Evolutionary conservation across 2,113 vertebrate species (phyloP), one percentile per base, ranked within the genome.

Genomic region (Oreochromis tanganicae): DNA sequence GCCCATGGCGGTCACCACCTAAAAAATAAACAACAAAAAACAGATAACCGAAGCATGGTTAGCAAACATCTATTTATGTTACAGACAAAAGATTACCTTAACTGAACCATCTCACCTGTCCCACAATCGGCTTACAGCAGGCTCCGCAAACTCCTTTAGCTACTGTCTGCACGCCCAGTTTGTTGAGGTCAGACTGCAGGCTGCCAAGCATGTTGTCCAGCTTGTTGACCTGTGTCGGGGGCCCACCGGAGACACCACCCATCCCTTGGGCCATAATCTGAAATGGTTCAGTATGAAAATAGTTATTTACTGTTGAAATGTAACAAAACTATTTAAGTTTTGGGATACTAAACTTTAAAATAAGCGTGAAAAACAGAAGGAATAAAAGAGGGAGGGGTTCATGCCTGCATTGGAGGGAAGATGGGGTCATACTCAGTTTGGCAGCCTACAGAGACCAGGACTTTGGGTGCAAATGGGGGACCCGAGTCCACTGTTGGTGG

Each of bases 1-100:
- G 68, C 98, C 99, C 99, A 99, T 99, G 29, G 99, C 99, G 1
- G 98, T 99, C 89, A 99, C 98, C 2, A 99, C 98, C 99, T 99
- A 90, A 48, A 85, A 9, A 41, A 46, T 2, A 0, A 43, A 24
- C 24, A 5, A 43, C 1, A 71, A 43, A 43, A 10, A 36, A 71
- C 43, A 86, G 12, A 50, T 21, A 71, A 3, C 50, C 4, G 29
- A 68, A 19, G 48, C 21, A 21, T 17, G 6, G 29, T 78, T 68
- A 3, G 4, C 57, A 38, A n/a, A 50, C 16, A 4, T 11, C 4
- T 1, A 66, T 63, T 32, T 81, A 54, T 59, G 21, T n/a, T 17
- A 1, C 7, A 81, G 3, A 38, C 14, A 8, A n/a, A 54, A 55
- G 75, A 7, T 56, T 17, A 10, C 4, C 7, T 17, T 5, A 5